Base-by-base conservation (phyloP, 2,888 invertebrate species). In the Catocala fraxini region DNA sequence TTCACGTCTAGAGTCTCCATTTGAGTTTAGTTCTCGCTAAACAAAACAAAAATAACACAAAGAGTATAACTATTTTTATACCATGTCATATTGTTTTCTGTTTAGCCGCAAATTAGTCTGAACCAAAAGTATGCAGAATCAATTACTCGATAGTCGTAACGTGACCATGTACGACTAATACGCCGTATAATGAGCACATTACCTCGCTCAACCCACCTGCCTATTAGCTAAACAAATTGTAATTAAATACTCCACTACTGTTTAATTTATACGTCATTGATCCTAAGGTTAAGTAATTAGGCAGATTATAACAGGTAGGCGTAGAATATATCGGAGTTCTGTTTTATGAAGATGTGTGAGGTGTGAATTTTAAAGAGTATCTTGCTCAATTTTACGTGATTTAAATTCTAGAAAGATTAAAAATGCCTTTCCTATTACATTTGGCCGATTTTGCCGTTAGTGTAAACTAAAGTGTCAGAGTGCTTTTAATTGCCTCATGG, bases 201-300 rank as follows among this genome's bases (percentile, higher is more conserved):
- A 78, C 77, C 76, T 72, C 78, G 71, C 59, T 65, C 80, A 81
- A 78, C 88, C 86, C 79, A 86, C 86, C 48, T 61, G 80, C 79
- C 79, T 82, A 83, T 85, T 83, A 82, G 77, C 68, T 75, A 79
- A 85, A 85, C 85, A 83, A 85, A 84, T 83, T 80, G 67, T 87
- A 87, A 86, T 88, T 83, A 80, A 78, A 86, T 84, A 84, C 83
- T 79, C 79, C 81, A 84, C 77, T 77, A 75, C 77, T 81, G 80
- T 78, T 81, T 86, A 86, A 88, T 86, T 83, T 85, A 79, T 58
- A 77, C 60, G 67, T 69, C 73, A 81, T 80, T 79, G 77, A 73
- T 79, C 75, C 67, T 77, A 79, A 82, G 79, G 79, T 78, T 77
- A 77, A 69, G 64, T 69, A 70, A 82, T 82, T 84, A 80, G 80